A percentile compares a stretch with the other conserved stretches of the same genome.
These are phyloP conservation scores for Atta colombica DNA, from an alignment of 1,140 invertebrate species.

Conservation along the genomic window DNA sequence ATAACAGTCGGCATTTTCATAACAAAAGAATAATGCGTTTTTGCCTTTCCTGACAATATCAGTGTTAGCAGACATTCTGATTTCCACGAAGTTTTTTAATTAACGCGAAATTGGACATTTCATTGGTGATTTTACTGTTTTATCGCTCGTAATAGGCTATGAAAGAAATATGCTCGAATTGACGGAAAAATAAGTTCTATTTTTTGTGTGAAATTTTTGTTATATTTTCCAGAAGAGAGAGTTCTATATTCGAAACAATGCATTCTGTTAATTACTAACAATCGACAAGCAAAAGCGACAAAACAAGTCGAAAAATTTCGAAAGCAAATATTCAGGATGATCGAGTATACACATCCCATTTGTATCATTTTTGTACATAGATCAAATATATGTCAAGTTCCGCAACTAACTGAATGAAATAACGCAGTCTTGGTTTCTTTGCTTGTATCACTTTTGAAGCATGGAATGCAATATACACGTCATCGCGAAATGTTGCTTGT, in stretches of 20 bases:
- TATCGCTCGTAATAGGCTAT: slow-evolving; percentile 26
- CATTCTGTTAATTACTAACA: slow-evolving; percentile 24
- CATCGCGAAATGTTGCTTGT: not conserved
- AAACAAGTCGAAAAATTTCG: slow-evolving; percentile 15
- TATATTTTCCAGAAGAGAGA: not conserved
- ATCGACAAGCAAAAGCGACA: not conserved
- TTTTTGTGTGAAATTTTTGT: slow-evolving; percentile 5
- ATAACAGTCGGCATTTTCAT: slow-evolving; percentile 36
- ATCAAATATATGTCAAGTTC: not conserved
- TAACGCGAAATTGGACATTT: slow-evolving; percentile 51
- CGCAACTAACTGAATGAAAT: not conserved
- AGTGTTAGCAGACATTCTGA: not conserved
- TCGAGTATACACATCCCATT: not conserved
- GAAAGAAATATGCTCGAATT: slow-evolving; percentile 39
- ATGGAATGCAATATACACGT: not conserved
- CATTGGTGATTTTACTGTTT: slow-evolving; percentile 35
- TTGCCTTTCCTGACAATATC: slow-evolving; percentile 15
- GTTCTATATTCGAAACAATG: not conserved
- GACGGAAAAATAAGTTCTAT: not conserved
- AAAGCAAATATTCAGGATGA: not conserved
- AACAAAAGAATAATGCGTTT: slow-evolving; percentile 22
- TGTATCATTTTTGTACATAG: not conserved
- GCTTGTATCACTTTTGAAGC: not conserved
- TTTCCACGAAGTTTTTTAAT: slow-evolving; percentile 50
- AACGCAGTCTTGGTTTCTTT: not conserved